Conservation (phyloP, 2,888 invertebrate genomes). For the Cenopis cana region DNA sequence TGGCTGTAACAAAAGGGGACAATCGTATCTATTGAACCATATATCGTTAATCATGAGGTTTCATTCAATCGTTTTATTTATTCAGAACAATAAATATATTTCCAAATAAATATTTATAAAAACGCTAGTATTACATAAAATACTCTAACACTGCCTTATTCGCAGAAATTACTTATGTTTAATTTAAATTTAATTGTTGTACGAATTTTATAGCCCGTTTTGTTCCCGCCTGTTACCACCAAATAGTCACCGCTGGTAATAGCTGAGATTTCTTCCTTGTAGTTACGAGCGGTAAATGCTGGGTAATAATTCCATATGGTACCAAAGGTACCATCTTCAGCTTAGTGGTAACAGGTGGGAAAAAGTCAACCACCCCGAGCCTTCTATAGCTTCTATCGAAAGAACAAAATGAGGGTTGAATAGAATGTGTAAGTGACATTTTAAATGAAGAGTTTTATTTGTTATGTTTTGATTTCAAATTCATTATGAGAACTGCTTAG, state of each 20-base stretch:
- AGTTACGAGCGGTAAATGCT: not conserved
- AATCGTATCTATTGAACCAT: not conserved
- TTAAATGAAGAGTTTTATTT: no score
- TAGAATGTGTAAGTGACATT: no score
- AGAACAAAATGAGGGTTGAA: no score
- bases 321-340: no score
- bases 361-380: no score
- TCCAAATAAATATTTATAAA: not conserved
- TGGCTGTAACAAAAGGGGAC: not conserved
- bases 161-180: not conserved
- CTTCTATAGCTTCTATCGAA: no score
- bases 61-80: not conserved
- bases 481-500: no score
- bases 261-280: not conserved
- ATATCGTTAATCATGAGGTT: not conserved
- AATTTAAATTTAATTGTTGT: not conserved
- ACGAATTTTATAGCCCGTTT: not conserved
- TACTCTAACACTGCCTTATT: slow-evolving; percentile 30
- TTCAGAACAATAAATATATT: no score
- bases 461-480: no score
- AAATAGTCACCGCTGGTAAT: no score
- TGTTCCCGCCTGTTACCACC: not conserved
- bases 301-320: no score
- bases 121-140: not conserved
- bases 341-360: no score